These are phyloP conservation scores for Trilocha varians DNA, from an alignment of 2,888 invertebrate species.

Conservation along the genomic window DNA sequence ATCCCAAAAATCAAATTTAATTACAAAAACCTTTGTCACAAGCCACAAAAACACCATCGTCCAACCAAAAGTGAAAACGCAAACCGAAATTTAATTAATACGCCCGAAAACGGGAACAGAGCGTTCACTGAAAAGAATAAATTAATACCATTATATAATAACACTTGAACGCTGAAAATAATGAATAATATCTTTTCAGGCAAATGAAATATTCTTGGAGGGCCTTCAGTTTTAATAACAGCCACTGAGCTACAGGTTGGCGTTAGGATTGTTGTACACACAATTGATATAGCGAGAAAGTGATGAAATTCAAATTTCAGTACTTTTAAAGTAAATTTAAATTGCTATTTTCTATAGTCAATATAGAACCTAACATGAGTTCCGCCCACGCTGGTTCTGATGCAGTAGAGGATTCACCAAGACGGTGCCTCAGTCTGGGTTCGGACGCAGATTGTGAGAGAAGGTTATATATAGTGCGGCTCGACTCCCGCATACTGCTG, in stretches of 20 bases:
- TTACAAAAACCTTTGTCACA: background rate
- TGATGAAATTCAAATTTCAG: too few species aligned
- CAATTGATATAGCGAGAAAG: too few species aligned
- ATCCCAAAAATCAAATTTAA: background rate
- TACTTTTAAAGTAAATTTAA: too few species aligned
- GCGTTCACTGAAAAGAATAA: background rate
- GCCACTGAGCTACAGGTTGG: conserved; percentile 15
- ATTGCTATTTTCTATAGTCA: too few species aligned
- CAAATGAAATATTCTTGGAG: conserved; percentile 21
- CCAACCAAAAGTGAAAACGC: too few species aligned
- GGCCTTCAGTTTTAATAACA: conserved; percentile 20
- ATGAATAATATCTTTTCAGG: conserved; percentile 19
- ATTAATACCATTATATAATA: background rate
- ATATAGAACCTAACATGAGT: too few species aligned
- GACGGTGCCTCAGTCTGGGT: too few species aligned
- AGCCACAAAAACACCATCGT: background rate
- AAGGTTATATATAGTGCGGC: too few species aligned
- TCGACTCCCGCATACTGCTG: too few species aligned
- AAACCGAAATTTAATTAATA: background rate
- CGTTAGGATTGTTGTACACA: conserved; percentile 5
- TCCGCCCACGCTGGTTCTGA: too few species aligned
- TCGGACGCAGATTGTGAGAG: too few species aligned
- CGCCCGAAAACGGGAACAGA: background rate
- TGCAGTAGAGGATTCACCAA: too few species aligned
- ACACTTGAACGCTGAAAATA: conserved; percentile 9